A percentile compares a stretch with the other conserved stretches of the same genome.
Evolutionary conservation across 92 coral and sea anemone species (phyloP).

Genomic region (Blastomussa wellsi): DNA sequence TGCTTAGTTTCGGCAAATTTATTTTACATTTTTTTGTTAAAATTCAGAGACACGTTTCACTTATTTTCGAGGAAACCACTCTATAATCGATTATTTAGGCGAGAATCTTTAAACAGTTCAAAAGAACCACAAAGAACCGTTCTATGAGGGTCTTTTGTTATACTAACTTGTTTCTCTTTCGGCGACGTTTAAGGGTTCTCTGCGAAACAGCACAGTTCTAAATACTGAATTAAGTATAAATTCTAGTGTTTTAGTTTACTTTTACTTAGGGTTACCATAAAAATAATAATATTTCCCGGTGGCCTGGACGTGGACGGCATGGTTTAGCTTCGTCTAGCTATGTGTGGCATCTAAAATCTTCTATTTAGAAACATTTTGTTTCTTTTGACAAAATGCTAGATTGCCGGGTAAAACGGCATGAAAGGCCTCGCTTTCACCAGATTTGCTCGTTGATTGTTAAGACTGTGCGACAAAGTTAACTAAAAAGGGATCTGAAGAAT

Average conservation of each 20-base stretch:
- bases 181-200: not conserved
- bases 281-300: no score
- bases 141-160: not conserved
- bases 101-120: not conserved
- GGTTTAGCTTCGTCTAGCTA: no score
- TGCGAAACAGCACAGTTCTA: not conserved
- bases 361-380: no score
- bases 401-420: no score
- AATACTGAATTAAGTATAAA: not conserved
- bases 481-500: not conserved
- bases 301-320: no score
- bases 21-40: not conserved
- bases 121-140: not conserved
- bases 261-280: no score
- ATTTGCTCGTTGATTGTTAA: not conserved
- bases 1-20: not conserved
- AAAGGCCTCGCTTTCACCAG: not conserved
- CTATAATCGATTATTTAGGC: not conserved
- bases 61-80: not conserved
- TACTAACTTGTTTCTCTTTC: not conserved
- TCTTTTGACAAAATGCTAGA: no score
- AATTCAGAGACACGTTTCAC: not conserved
- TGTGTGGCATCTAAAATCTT: no score
- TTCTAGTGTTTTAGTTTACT: not conserved
- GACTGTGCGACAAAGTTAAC: constrained; percentile 13